These are phyloP conservation scores for Fringilla coelebs DNA, from an alignment of 2,797 vertebrate genomes.

Conservation along the genomic window DNA sequence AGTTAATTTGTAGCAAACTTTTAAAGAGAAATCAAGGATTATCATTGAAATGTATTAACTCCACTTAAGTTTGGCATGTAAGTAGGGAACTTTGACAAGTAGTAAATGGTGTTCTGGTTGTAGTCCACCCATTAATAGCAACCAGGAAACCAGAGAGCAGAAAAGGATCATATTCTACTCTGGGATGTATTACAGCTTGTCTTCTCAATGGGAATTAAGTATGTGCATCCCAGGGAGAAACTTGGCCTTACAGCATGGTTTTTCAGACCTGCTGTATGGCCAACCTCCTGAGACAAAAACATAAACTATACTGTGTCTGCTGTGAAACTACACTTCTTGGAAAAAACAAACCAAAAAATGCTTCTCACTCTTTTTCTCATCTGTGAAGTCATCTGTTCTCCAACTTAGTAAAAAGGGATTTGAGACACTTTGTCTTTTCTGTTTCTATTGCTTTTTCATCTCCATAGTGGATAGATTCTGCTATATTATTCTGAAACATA, in stretches of 20 bases:
- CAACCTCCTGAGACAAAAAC: background rate
- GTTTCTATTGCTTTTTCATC: background rate
- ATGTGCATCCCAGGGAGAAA: background rate
- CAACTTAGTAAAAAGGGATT: background rate
- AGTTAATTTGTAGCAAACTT: background rate
- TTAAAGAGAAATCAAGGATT: background rate
- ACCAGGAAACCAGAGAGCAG: background rate
- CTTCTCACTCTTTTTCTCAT: background rate
- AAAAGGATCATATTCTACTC: background rate
- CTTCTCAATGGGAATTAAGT: background rate
- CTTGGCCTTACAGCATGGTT: background rate
- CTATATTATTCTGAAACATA: background rate
- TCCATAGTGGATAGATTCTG: background rate
- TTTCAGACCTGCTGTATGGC: background rate
- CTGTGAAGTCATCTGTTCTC: background rate
- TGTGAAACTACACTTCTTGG: background rate
- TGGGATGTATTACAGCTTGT: background rate
- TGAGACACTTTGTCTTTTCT: background rate
- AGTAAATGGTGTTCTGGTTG: background rate
- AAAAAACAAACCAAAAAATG: background rate
- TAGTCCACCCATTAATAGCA: background rate
- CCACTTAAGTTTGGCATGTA: background rate
- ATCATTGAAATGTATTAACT: background rate
- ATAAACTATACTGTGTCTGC: background rate
- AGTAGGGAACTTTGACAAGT: background rate